phyloP scores from a whole-genome alignment of 2,797 vertebrate species.

The Pseudochaenichthys georgianus region DNA sequence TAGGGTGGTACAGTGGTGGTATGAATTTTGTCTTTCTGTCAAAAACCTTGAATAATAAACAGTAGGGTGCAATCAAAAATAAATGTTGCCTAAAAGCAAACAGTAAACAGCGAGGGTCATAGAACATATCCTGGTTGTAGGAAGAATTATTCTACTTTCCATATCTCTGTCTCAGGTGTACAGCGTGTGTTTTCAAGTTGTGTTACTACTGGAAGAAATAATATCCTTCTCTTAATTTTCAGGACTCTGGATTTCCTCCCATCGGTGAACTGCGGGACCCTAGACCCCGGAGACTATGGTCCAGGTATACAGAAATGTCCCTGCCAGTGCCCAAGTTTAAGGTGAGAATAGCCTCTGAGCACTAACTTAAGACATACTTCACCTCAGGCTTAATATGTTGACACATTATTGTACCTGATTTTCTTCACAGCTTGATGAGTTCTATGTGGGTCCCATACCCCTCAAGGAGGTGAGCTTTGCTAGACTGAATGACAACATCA shows the following conservation, averaged over 20 bases:
- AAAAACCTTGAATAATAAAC: neutral
- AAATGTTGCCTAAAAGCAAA: neutral
- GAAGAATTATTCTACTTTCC: neutral
- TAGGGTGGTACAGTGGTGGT: no score
- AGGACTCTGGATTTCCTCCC: constrained; percentile 92
- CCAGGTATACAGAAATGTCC: constrained; percentile 91
- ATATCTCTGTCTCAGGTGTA: neutral
- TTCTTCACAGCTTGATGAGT: constrained; percentile 90
- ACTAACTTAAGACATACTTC: neutral
- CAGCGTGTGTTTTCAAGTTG: neutral
- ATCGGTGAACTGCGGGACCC: constrained; percentile 92
- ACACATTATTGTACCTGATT: neutral
- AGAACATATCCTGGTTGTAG: neutral
- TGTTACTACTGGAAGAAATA: no score
- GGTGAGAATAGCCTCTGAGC: constrained; percentile 72
- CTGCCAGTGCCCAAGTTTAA: constrained; percentile 96
- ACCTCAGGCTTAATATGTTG: neutral
- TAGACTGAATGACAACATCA: constrained; percentile 94
- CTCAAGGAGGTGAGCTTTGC: constrained; percentile 97
- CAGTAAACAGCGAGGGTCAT: neutral
- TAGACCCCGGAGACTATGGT: constrained; percentile 91
- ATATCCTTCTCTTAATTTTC: neutral
- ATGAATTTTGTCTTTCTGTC: no score
- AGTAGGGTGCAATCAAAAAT: no score
- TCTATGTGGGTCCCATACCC: constrained; percentile 93